Conservation (phyloP, 2,888 invertebrate species). For the Protonemura montana region DNA sequence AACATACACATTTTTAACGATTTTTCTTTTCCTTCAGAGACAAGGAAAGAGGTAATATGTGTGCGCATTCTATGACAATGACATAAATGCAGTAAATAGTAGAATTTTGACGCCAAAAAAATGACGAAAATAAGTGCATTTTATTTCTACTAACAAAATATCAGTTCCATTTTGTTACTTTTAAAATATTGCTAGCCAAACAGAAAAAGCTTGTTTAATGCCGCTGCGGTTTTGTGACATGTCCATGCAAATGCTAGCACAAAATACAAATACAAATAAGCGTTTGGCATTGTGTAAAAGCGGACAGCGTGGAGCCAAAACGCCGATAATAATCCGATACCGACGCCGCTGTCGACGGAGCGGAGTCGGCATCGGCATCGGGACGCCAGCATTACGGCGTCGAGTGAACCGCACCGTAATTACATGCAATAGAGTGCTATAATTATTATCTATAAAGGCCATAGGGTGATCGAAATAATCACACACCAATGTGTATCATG, state of each 20-base stretch:
- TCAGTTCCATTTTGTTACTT: neutral
- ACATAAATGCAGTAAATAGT: neutral
- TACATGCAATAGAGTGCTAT: neutral
- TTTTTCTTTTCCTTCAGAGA: neutral
- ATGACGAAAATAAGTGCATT: neutral
- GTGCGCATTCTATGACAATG: neutral
- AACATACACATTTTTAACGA: neutral
- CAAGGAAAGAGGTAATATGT: neutral
- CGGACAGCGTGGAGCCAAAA: neutral
- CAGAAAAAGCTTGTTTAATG: neutral
- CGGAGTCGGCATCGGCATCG: too few species aligned
- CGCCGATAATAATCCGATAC: conserved; percentile 4
- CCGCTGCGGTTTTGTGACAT: neutral
- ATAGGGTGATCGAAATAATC: conserved; percentile 7
- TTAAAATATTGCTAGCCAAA: neutral
- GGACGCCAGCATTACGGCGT: neutral
- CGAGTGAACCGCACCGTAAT: neutral
- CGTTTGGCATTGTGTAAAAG: neutral
- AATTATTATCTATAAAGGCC: conserved; percentile 12
- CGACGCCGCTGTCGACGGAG: neutral
- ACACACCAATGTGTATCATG: neutral
- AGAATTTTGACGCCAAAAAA: neutral
- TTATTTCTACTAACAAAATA: neutral
- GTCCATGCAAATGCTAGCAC: neutral
- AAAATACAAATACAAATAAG: neutral